A percentile compares a stretch with the other conserved stretches of the same genome.
These are phyloP conservation scores for Solea solea DNA, from an alignment of 2,113 vertebrate species.

Conservation along the genomic window DNA sequence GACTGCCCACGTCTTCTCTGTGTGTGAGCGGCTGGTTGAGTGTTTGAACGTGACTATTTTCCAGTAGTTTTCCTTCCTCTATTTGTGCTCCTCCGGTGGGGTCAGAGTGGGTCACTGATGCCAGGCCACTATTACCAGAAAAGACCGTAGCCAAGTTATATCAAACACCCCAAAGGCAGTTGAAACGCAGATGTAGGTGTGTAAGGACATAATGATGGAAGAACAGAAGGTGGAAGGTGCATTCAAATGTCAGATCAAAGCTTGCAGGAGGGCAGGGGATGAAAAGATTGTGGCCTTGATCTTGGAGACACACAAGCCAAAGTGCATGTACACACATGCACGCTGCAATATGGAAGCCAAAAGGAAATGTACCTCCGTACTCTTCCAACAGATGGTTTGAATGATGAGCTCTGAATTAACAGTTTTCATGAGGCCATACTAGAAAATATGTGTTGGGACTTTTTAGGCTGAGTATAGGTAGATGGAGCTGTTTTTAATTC, in stretches of 20 bases:
- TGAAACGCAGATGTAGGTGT: slow-evolving; percentile 32
- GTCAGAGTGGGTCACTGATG: slow-evolving; percentile 14
- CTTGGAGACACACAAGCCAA: slow-evolving; percentile 52
- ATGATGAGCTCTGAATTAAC: slow-evolving; percentile 18
- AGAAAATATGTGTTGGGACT: background rate
- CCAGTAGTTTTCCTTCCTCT: slow-evolving; percentile 10
- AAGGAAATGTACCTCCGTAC: slow-evolving; percentile 35
- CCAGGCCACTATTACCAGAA: slow-evolving; percentile 10
- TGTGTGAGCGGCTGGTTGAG: slow-evolving; percentile 9
- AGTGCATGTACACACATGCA: slow-evolving; percentile 43
- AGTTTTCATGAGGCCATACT: slow-evolving; percentile 1
- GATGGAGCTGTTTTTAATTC: background rate
- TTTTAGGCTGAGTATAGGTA: background rate
- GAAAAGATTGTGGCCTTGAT: slow-evolving; percentile 73
- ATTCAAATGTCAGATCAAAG: slow-evolving; percentile 73
- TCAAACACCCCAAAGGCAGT: slow-evolving; percentile 38
- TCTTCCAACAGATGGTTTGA: slow-evolving; percentile 52
- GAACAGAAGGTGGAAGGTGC: slow-evolving; percentile 61
- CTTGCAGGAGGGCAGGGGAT: slow-evolving; percentile 60
- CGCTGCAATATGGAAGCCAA: slow-evolving; percentile 36
- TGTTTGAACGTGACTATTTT: slow-evolving; percentile 7
- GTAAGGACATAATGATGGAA: slow-evolving; percentile 31
- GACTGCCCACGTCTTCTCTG: slow-evolving; percentile 16
- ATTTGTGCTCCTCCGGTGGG: slow-evolving; percentile 24
- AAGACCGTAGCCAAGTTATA: slow-evolving; percentile 1